These are phyloP conservation scores for Talpa occidentalis DNA, from an alignment of 2,113 vertebrate species.

Conservation along the genomic window DNA sequence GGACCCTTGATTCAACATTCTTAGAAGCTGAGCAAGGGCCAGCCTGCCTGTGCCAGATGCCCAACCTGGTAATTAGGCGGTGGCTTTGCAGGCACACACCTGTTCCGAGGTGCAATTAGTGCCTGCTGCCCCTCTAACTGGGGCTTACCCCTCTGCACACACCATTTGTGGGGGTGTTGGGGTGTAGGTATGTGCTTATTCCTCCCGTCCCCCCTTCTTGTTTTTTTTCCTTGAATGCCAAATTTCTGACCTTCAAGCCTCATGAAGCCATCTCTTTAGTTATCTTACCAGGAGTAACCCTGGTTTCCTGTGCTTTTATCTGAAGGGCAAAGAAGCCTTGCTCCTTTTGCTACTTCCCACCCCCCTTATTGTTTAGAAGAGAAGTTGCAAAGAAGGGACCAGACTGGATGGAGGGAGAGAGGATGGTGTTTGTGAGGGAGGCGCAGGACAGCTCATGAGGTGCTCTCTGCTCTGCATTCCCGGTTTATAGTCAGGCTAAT, in stretches of 20 bases:
- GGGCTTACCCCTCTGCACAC: neutral
- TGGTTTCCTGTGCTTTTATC: neutral
- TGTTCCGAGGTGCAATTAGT: slow-evolving; percentile 76
- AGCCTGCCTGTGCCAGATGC: slow-evolving; percentile 33
- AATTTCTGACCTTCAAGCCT: neutral
- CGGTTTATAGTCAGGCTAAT: slow-evolving; percentile 68
- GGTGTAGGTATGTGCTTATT: fast-evolving
- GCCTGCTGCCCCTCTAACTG: slow-evolving; percentile 55
- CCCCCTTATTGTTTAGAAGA: neutral
- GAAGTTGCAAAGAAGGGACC: neutral
- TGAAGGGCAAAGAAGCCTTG: neutral
- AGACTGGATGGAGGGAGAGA: neutral
- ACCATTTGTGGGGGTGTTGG: neutral
- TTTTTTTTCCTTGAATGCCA: neutral
- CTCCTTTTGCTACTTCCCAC: too few species aligned
- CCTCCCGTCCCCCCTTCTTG: neutral
- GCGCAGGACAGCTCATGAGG: neutral
- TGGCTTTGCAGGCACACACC: slow-evolving; percentile 78
- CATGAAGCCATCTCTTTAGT: fast-evolving
- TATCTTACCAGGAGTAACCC: neutral
- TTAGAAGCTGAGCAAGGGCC: slow-evolving; percentile 63
- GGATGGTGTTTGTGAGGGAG: neutral
- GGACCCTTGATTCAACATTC: slow-evolving; percentile 64
- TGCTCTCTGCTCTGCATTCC: neutral
- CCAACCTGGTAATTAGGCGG: slow-evolving; percentile 70